Percentiles rank a stretch among this genome's conserved stretches.
Evolutionary conservation across 2,888 invertebrate species (phyloP).

Genomic region (Ochropleura plecta): DNA sequence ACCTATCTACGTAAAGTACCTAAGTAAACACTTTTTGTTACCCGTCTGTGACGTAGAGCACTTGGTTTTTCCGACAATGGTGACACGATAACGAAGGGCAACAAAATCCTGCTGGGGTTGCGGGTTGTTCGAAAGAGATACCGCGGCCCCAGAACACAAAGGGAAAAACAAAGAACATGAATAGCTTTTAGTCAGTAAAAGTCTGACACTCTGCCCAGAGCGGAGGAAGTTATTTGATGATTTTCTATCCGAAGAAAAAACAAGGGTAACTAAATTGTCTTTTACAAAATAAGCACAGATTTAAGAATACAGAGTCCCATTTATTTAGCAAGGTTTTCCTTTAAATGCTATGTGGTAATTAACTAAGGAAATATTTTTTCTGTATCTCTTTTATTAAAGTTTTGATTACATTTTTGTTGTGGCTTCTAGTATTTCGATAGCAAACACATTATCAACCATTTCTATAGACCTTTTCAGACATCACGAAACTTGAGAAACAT

Average conservation of each 20-base stretch:
- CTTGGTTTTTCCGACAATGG: constrained; percentile 3
- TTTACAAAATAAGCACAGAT: neutral
- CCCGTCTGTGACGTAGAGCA: constrained; percentile 10
- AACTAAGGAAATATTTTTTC: neutral
- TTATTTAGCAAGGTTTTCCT: neutral
- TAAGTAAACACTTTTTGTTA: constrained; percentile 34
- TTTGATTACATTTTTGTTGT: neutral
- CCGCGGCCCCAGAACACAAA: too few relatives aligned
- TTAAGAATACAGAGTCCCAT: neutral
- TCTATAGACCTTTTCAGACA: neutral
- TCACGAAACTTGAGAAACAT: neutral
- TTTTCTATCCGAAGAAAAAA: too few relatives aligned
- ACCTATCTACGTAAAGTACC: constrained; percentile 3
- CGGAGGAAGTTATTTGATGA: too few relatives aligned
- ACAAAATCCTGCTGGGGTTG: too few relatives aligned
- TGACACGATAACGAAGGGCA: neutral
- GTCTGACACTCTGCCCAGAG: too few relatives aligned
- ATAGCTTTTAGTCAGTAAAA: too few relatives aligned
- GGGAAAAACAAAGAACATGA: too few relatives aligned
- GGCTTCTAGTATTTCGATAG: neutral
- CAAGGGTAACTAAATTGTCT: neutral
- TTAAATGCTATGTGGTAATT: neutral
- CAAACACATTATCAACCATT: neutral
- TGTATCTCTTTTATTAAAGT: neutral
- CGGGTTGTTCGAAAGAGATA: too few relatives aligned